These are phyloP conservation scores for Lontra canadensis DNA, from an alignment of 2,113 vertebrate species.

Conservation along the genomic window DNA sequence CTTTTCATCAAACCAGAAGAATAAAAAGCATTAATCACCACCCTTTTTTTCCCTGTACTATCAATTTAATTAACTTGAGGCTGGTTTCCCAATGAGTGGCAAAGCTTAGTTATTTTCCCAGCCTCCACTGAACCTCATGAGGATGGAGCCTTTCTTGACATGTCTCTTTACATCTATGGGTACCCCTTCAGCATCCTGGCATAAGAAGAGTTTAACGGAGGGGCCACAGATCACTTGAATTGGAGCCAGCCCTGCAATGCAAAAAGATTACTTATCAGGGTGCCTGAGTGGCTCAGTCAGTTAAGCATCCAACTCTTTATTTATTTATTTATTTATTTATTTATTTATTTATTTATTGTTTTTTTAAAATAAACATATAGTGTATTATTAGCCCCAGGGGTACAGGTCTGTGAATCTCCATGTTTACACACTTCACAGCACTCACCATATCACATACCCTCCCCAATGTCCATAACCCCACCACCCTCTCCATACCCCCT, in stretches of 20 bases:
- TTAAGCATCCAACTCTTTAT: neutral
- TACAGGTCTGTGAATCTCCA: too few relatives aligned
- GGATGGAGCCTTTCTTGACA: too few relatives aligned
- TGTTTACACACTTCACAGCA: too few relatives aligned
- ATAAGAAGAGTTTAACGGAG: neutral
- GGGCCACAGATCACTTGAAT: neutral
- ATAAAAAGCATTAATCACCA: neutral
- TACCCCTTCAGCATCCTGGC: too few relatives aligned
- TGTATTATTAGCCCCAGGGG: too few relatives aligned
- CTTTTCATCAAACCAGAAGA: neutral
- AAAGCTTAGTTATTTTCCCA: neutral
- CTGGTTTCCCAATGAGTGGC: neutral
- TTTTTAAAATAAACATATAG: too few relatives aligned
- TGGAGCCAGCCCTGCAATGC: neutral
- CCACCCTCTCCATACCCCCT: too few relatives aligned
- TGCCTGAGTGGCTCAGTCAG: neutral
- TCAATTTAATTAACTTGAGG: conserved; percentile 37
- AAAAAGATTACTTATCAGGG: neutral
- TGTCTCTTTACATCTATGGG: fast-evolving
- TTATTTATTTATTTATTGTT: too few relatives aligned
- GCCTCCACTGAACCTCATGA: neutral
- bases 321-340: too few relatives aligned
- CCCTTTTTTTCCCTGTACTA: neutral
- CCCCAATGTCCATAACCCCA: too few relatives aligned
- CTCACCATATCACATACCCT: too few relatives aligned